A percentile compares a stretch with the other conserved stretches of the same genome.
These are phyloP conservation scores for Pasiphila rectangulata DNA, from an alignment of 2,888 invertebrate genomes.

Conservation along the genomic window DNA sequence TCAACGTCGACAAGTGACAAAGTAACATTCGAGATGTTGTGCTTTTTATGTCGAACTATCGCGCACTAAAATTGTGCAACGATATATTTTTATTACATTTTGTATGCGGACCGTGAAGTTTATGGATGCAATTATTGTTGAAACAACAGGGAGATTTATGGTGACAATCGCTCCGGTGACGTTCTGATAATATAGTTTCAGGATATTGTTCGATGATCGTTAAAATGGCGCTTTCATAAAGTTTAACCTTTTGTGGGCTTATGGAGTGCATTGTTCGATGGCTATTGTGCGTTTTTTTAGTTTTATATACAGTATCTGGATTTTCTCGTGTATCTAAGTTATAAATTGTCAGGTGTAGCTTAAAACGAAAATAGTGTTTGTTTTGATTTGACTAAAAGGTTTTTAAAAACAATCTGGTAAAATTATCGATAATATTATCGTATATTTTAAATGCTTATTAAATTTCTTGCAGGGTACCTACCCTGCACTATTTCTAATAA, in stretches of 20 bases:
- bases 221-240: slow-evolving; percentile 26
- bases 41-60: slow-evolving; percentile 29
- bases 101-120: slow-evolving; percentile 65
- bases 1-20: slow-evolving; percentile 24
- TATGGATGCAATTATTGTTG: slow-evolving; percentile 66
- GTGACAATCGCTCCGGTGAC: slow-evolving; percentile 33
- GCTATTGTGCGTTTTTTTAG: slow-evolving; percentile 5
- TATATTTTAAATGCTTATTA: neutral
- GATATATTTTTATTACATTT: slow-evolving; percentile 62
- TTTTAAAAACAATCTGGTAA: too few relatives aligned
- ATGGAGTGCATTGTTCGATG: slow-evolving; percentile 16
- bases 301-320: too few relatives aligned
- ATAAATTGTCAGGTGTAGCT: too few relatives aligned
- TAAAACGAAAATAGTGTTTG: too few relatives aligned
- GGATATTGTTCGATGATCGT: slow-evolving; percentile 30
- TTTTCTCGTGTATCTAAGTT: too few relatives aligned
- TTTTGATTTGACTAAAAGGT: too few relatives aligned
- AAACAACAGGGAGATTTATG: slow-evolving; percentile 41
- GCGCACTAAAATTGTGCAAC: slow-evolving; percentile 38
- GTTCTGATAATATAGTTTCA: slow-evolving; percentile 27
- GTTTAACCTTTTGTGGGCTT: slow-evolving; percentile 17
- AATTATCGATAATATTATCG: too few relatives aligned
- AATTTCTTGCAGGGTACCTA: too few relatives aligned
- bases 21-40: slow-evolving; percentile 14
- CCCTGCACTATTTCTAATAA: neutral